Percentiles rank a stretch among this genome's conserved stretches.
Conservation (phyloP, 1,140 invertebrate species). For the Drosophila guanche region DNA sequence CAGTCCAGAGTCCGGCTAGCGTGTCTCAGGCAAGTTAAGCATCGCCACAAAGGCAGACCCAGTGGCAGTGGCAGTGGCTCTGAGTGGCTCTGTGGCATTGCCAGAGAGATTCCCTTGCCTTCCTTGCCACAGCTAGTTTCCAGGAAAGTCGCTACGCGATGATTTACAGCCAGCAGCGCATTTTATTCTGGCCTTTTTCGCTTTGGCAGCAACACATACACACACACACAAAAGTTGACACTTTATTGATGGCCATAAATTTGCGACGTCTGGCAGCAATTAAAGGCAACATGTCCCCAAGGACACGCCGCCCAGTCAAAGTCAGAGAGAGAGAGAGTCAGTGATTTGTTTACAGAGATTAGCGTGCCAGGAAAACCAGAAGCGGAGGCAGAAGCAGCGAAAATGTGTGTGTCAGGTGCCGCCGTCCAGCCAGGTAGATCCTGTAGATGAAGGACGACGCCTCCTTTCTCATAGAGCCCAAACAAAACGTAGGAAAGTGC, state of each 20-base stretch:
- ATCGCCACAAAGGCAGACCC: slow-evolving; percentile 43
- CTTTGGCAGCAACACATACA: slow-evolving; percentile 17
- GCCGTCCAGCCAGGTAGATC: slow-evolving; percentile 43
- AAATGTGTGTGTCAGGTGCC: slow-evolving; percentile 67
- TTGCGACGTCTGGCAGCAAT: slow-evolving; percentile 75
- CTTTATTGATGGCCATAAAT: slow-evolving; percentile 82
- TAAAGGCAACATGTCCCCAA: slow-evolving; percentile 78
- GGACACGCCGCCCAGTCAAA: slow-evolving; percentile 44
- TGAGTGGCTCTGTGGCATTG: slow-evolving; percentile 4
- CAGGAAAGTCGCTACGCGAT: slow-evolving; percentile 63
- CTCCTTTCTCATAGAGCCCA: slow-evolving; percentile 8
- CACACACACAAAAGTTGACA: slow-evolving; percentile 68
- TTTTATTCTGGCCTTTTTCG: slow-evolving; percentile 54
- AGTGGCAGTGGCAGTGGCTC: slow-evolving; percentile 1
- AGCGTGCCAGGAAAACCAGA: slow-evolving; percentile 55
- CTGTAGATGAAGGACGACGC: background rate
- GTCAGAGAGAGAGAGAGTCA: slow-evolving; percentile 10
- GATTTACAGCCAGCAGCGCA: slow-evolving; percentile 73
- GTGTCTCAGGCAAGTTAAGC: slow-evolving; percentile 74
- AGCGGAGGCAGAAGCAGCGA: slow-evolving; percentile 46
- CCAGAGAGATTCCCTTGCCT: slow-evolving; percentile 5
- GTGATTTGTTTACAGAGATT: slow-evolving; percentile 81
- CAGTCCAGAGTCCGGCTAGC: slow-evolving; percentile 36
- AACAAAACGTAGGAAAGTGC: slow-evolving; percentile 56
- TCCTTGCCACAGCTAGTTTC: slow-evolving; percentile 47